These are phyloP conservation scores for Galerucella pusilla DNA, from an alignment of 2,888 invertebrate species.

Conservation along the genomic window DNA sequence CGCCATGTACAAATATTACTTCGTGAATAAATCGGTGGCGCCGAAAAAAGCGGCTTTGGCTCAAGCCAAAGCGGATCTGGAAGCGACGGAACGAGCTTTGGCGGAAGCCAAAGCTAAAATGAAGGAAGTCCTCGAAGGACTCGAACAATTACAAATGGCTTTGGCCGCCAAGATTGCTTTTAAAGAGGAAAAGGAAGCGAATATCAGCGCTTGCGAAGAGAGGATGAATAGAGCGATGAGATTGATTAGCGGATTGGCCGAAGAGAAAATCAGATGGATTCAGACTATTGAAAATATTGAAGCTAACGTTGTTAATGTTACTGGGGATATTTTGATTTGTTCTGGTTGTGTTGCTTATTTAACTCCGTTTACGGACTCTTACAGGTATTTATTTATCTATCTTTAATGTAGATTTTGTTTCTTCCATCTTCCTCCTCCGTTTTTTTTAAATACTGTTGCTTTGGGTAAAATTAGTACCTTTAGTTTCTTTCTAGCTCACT, in stretches of 20 bases:
- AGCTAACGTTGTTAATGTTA: constrained; percentile 69
- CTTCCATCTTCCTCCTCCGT: too few relatives aligned
- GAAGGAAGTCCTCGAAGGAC: constrained; percentile 79
- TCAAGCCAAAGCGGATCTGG: constrained; percentile 76
- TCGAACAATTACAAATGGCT: constrained; percentile 71
- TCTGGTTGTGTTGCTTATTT: constrained; percentile 82
- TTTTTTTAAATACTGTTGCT: too few relatives aligned
- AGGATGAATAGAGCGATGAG: constrained; percentile 83
- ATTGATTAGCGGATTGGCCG: constrained; percentile 60
- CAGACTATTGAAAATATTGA: constrained; percentile 73
- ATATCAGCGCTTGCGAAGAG: constrained; percentile 80
- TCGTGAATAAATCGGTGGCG: constrained; percentile 83
- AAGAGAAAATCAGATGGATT: constrained; percentile 71
- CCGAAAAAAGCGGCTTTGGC: constrained; percentile 89
- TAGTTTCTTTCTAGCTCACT: too few relatives aligned
- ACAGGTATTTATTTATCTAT: constrained; percentile 14
- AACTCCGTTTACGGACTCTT: constrained; percentile 78
- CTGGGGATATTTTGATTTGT: constrained; percentile 79
- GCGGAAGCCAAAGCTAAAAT: constrained; percentile 82
- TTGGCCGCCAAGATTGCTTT: constrained; percentile 79
- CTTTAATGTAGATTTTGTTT: too few relatives aligned
- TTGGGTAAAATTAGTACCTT: too few relatives aligned
- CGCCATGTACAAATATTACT: constrained; percentile 93
- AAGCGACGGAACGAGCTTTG: constrained; percentile 73
- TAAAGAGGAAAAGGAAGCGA: constrained; percentile 77